A percentile compares a stretch with the other conserved stretches of the same genome.
Evolutionary conservation across 2,888 invertebrate genomes (phyloP).

Genomic region (Drosophila mimica): DNA sequence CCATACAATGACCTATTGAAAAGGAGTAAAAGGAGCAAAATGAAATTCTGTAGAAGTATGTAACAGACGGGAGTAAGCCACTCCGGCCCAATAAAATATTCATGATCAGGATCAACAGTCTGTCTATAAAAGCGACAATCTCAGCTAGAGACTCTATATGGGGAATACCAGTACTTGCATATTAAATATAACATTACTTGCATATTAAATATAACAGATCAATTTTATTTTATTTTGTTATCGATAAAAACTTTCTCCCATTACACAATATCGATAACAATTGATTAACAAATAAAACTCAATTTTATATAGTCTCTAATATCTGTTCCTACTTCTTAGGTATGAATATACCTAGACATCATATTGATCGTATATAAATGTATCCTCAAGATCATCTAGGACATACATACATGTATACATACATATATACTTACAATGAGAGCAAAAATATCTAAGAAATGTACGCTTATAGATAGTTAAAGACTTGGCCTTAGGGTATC

Average conservation of each 20-base stretch:
- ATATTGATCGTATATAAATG: neutral
- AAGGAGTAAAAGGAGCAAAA: neutral
- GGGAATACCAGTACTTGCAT: neutral
- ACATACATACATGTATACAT: neutral
- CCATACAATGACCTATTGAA: neutral
- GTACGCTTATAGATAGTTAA: neutral
- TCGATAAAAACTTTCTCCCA: neutral
- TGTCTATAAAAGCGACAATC: neutral
- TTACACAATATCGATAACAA: neutral
- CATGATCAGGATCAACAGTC: neutral
- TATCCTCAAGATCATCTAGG: neutral
- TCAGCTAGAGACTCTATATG: neutral
- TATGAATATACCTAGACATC: neutral
- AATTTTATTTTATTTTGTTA: neutral
- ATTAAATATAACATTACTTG: too few species aligned
- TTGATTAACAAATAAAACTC: neutral
- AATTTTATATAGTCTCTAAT: neutral
- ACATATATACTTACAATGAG: neutral
- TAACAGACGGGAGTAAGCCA: neutral
- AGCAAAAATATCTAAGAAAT: neutral
- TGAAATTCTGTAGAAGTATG: neutral
- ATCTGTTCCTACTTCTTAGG: neutral
- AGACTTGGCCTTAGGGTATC: neutral
- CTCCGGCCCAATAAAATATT: neutral
- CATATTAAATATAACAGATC: too few species aligned